phyloP scores from a whole-genome alignment of 2,797 vertebrate species.

The Malurus leucopterus region DNA sequence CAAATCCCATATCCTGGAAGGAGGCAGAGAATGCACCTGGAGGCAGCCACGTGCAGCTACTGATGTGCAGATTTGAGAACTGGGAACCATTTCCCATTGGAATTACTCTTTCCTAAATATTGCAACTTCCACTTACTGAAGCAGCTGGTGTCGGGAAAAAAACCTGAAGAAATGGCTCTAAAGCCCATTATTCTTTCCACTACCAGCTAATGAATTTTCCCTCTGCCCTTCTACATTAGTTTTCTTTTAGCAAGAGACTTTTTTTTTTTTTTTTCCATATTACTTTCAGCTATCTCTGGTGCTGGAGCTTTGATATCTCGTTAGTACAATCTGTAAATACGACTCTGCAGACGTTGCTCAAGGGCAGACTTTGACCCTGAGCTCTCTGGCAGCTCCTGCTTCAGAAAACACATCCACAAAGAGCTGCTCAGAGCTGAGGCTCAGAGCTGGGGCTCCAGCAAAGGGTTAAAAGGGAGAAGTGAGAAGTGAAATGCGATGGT shows the following conservation, averaged over 20 bases:
- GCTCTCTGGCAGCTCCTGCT: not conserved
- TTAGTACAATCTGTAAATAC: conserved; percentile 23
- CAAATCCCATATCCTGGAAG: conserved; percentile 16
- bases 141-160: not conserved
- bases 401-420: not conserved
- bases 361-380: conserved; percentile 37
- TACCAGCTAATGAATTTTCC: conserved; percentile 43
- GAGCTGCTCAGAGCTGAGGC: not conserved
- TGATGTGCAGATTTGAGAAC: conserved; percentile 28
- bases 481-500: not conserved
- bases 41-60: not conserved
- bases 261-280: not conserved
- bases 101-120: conserved; percentile 19
- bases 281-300: conserved; percentile 9
- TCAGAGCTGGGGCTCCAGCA: not conserved
- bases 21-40: not conserved
- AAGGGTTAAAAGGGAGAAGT: not conserved
- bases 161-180: not conserved
- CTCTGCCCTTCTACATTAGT: conserved; percentile 5
- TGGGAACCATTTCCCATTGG: conserved; percentile 5
- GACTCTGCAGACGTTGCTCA: conserved; percentile 18
- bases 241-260: conserved; percentile 6
- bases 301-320: conserved; percentile 37
- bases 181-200: not conserved
- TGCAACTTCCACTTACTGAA: not conserved